Evolutionary conservation across 2,888 invertebrate species (phyloP).

Genomic region (Drosophila prolongata): DNA sequence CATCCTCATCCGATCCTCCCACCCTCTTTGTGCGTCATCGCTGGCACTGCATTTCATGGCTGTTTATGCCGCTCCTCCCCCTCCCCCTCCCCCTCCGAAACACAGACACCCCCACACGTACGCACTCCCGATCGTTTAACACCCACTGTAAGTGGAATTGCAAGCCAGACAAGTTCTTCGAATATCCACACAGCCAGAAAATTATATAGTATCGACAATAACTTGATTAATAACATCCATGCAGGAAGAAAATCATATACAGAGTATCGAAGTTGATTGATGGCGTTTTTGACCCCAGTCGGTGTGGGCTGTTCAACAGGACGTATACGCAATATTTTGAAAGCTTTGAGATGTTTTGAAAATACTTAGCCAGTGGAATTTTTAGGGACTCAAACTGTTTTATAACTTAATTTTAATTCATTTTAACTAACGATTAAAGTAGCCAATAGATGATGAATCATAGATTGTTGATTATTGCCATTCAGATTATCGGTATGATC

Average conservation of each 20-base stretch:
- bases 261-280: not conserved
- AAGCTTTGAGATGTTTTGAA: no score
- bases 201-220: not conserved
- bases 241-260: conserved; percentile 2
- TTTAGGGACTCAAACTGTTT: no score
- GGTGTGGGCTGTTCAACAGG: not conserved
- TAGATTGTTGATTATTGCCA: no score
- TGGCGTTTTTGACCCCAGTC: not conserved
- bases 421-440: no score
- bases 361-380: no score
- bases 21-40: conserved; percentile 28
- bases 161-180: conserved; percentile 28
- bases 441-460: no score
- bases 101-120: conserved; percentile 24
- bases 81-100: conserved; percentile 15
- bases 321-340: conserved; percentile 1
- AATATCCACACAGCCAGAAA: conserved; percentile 36
- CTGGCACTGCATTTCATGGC: conserved; percentile 30
- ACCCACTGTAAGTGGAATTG: conserved; percentile 28
- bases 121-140: conserved; percentile 37
- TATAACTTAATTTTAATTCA: no score
- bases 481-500: no score
- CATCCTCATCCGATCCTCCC: not conserved
- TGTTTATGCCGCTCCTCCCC: conserved; percentile 38
- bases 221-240: conserved; percentile 2